phyloP scores from a whole-genome alignment of 2,797 vertebrate species.

The Hypotaenidia philippensis region DNA sequence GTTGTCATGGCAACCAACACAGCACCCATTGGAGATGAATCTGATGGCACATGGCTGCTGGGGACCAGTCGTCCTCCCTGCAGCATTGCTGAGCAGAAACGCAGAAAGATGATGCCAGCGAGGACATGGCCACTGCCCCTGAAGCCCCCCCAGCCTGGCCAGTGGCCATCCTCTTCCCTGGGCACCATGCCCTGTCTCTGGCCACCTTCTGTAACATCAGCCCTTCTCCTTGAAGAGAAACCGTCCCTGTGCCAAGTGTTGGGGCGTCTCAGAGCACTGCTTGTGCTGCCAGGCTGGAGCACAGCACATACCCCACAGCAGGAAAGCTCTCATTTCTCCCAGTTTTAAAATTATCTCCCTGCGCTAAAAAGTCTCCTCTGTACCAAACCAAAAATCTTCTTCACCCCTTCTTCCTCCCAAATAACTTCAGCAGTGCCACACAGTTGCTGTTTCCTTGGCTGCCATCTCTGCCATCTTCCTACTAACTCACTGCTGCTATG shows the following conservation, averaged over 20 bases:
- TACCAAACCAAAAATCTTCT: not conserved
- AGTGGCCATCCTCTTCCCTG: not conserved
- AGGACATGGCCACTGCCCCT: not conserved
- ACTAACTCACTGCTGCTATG: not conserved
- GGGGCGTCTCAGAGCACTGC: not conserved
- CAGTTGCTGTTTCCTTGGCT: not conserved
- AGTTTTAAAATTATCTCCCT: not conserved
- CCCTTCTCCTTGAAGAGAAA: not conserved
- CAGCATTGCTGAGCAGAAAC: not conserved
- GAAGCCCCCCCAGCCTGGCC: not conserved
- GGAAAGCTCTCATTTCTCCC: not conserved
- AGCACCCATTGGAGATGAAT: conserved; percentile 68
- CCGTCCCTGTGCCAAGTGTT: not conserved
- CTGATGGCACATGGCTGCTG: not conserved
- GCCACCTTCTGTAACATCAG: not conserved
- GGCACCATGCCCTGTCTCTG: not conserved
- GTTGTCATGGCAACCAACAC: conserved; percentile 76
- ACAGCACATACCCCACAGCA: not conserved
- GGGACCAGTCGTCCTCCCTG: not conserved
- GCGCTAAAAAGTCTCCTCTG: not conserved
- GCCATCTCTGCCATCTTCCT: not conserved
- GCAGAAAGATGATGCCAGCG: not conserved
- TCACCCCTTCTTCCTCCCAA: not conserved
- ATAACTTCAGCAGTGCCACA: not conserved
- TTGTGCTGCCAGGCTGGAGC: not conserved